A percentile compares a stretch with the other conserved stretches of the same genome.
Conservation (phyloP, 2,797 vertebrate species). For the Chaetodon trifasciatus region DNA sequence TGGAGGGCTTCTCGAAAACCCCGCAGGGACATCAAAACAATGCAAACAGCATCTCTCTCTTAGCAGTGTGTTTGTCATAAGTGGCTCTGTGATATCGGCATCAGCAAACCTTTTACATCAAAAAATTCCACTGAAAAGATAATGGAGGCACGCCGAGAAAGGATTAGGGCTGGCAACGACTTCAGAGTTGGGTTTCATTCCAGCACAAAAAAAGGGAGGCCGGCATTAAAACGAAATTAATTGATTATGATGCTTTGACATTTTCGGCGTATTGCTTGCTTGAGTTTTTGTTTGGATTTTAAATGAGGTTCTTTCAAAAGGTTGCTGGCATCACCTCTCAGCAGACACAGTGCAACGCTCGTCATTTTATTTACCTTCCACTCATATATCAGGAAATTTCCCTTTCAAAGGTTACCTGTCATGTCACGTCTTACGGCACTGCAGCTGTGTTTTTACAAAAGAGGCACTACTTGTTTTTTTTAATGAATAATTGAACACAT, state of each 20-base stretch:
- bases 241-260: conserved; percentile 48
- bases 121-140: conserved; percentile 45
- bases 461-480: background rate
- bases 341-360: background rate
- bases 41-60: conserved; percentile 48
- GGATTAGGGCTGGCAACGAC: conserved; percentile 40
- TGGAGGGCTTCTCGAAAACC: conserved; percentile 47
- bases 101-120: conserved; percentile 56
- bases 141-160: conserved; percentile 33
- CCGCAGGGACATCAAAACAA: conserved; percentile 57
- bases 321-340: conserved; percentile 8
- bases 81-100: conserved; percentile 40
- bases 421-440: background rate
- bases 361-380: conserved; percentile 22
- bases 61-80: conserved; percentile 55
- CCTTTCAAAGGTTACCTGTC: conserved; percentile 26
- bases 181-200: conserved; percentile 43
- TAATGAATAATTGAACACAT: background rate
- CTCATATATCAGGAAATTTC: background rate
- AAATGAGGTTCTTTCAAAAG: conserved; percentile 25
- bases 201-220: conserved; percentile 39
- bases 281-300: conserved; percentile 10
- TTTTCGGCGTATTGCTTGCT: conserved; percentile 37
- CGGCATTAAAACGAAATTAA: conserved; percentile 33
- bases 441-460: conserved; percentile 5